These are phyloP conservation scores for Seriola quinqueradiata DNA, from an alignment of 2,113 vertebrate species.

Conservation along the genomic window DNA sequence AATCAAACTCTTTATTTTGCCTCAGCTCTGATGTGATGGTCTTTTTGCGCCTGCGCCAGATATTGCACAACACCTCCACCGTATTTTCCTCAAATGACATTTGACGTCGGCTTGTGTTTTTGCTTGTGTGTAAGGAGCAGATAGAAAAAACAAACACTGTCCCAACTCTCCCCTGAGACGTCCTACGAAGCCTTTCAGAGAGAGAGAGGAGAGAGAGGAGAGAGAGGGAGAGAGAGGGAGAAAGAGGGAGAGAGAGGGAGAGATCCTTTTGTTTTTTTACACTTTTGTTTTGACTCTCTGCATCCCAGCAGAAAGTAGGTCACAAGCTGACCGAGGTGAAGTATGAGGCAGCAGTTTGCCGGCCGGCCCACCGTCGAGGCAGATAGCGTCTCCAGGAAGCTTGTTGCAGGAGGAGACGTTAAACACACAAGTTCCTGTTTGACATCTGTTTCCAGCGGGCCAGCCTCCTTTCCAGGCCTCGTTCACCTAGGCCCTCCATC, in stretches of 20 bases:
- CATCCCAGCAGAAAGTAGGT: slow-evolving; percentile 86
- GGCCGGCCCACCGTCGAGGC: slow-evolving; percentile 77
- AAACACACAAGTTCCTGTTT: slow-evolving; percentile 86
- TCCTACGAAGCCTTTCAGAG: slow-evolving; percentile 15
- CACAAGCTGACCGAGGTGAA: slow-evolving; percentile 84
- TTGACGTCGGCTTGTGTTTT: not conserved
- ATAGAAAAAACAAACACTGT: not conserved
- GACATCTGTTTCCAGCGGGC: slow-evolving; percentile 82
- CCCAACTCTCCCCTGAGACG: slow-evolving; percentile 1
- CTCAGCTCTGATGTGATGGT: not conserved
- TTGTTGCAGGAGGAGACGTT: slow-evolving; percentile 79
- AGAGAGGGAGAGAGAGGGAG: slow-evolving; percentile 1
- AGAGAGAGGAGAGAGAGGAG: not conserved
- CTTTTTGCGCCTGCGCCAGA: not conserved
- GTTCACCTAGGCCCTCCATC: slow-evolving; percentile 21
- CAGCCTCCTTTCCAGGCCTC: slow-evolving; percentile 21
- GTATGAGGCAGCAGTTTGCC: slow-evolving; percentile 92
- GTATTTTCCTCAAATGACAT: slow-evolving; percentile 4
- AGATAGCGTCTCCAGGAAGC: slow-evolving; percentile 88
- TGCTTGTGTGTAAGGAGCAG: not conserved
- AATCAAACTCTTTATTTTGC: slow-evolving; percentile 7
- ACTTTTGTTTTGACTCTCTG: slow-evolving; percentile 66
- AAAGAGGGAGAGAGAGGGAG: not conserved
- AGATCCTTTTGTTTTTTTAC: slow-evolving; percentile 38
- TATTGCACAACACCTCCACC: not conserved